phyloP scores from a whole-genome alignment of 2,797 vertebrate species.

The Gobio occitaniae region DNA sequence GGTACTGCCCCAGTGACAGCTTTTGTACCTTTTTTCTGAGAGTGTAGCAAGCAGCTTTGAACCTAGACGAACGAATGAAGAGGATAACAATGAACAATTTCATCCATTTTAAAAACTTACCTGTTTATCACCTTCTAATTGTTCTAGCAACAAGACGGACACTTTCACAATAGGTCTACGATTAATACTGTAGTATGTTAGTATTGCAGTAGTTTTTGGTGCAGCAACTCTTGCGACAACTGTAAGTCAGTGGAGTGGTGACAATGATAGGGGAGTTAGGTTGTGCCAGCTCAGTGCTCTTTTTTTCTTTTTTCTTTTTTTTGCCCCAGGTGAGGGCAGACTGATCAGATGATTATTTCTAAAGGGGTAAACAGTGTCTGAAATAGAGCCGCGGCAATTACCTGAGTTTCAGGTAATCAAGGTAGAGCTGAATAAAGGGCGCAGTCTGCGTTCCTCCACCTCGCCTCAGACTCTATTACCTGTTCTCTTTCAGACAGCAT shows the following conservation, averaged over 20 bases:
- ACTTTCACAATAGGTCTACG: not conserved
- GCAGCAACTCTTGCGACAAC: not conserved
- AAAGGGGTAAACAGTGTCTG: conserved; percentile 83
- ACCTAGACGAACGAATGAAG: not conserved
- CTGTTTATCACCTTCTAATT: not conserved
- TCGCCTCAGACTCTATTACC: conserved; percentile 89
- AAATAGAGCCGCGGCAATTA: conserved; percentile 83
- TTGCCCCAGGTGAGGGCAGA: conserved; percentile 69
- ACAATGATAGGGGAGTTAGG: conserved; percentile 75
- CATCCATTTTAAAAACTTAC: not conserved
- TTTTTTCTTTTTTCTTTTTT: conserved; percentile 58
- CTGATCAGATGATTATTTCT: conserved; percentile 89
- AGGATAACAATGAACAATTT: not conserved
- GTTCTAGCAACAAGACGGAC: not conserved
- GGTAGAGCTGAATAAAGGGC: conserved; percentile 80
- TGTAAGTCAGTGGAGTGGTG: conserved; percentile 48
- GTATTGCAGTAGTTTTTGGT: not conserved
- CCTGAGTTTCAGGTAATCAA: conserved; percentile 85
- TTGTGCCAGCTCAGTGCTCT: conserved; percentile 76
- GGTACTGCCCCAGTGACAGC: not conserved
- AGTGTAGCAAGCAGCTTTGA: not conserved
- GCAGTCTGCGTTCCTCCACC: conserved; percentile 64
- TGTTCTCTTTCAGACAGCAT: conserved; percentile 85
- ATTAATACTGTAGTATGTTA: not conserved
- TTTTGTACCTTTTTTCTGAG: not conserved